Conservation (phyloP, 2,113 vertebrate species). For the Buteo buteo region DNA sequence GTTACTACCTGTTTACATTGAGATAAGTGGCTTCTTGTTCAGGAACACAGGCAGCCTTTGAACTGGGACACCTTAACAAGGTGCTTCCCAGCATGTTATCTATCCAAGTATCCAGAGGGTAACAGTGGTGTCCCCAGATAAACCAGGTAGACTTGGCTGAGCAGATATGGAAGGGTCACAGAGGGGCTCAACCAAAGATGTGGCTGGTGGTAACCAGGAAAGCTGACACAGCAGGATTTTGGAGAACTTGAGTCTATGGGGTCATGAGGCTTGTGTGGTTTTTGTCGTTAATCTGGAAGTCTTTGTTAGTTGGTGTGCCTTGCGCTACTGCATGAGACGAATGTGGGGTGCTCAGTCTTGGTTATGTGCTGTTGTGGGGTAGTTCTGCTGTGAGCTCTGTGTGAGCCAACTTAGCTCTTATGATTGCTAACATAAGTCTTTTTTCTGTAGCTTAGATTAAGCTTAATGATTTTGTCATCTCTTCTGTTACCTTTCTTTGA, state of each 20-base stretch:
- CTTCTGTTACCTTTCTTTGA: not conserved
- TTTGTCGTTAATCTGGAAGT: not conserved
- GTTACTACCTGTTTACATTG: not conserved
- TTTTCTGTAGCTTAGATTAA: not conserved
- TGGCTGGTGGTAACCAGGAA: not conserved
- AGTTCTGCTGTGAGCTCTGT: not conserved
- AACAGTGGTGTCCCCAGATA: not conserved
- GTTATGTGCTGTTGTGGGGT: not conserved
- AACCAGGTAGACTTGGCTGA: not conserved
- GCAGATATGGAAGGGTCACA: not conserved
- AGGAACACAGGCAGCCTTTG: not conserved
- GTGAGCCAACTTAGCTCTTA: not conserved
- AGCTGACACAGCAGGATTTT: not conserved
- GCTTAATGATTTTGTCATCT: not conserved
- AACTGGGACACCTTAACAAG: not conserved
- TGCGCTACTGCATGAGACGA: rapidly evolving
- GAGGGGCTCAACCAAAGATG: not conserved
- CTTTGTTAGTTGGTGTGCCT: not conserved
- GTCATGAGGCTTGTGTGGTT: not conserved
- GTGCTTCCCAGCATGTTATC: not conserved
- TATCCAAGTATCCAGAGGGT: not conserved
- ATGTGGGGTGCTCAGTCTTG: rapidly evolving
- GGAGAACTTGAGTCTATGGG: not conserved
- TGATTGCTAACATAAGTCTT: not conserved
- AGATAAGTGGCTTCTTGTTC: not conserved